phyloP scores from a whole-genome alignment of 2,888 invertebrate species.

The Sinohyriopsis cumingii region DNA sequence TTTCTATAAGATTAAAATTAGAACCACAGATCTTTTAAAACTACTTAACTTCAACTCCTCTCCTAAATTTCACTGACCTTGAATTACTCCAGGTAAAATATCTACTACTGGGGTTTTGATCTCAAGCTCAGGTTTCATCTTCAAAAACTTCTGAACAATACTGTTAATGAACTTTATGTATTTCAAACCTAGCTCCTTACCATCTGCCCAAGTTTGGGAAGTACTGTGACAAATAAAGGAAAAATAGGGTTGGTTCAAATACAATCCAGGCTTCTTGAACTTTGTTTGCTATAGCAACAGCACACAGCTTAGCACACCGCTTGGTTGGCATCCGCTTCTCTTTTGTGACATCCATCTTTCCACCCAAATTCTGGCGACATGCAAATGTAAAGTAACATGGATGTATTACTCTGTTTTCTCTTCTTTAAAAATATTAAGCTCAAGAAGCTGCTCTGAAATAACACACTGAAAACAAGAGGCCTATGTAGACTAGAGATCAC shows the following conservation, averaged over 20 bases:
- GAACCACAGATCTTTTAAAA: no score
- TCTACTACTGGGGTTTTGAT: no score
- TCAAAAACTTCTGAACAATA: no score
- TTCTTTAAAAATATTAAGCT: not conserved
- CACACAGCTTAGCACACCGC: slow-evolving; percentile 73
- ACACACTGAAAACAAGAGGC: no score
- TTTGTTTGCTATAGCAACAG: slow-evolving; percentile 74
- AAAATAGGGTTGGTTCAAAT: slow-evolving; percentile 77
- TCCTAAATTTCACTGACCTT: no score
- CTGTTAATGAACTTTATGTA: no score
- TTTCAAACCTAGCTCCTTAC: slow-evolving; percentile 24
- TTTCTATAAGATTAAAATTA: no score
- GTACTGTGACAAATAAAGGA: slow-evolving; percentile 77
- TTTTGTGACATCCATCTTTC: slow-evolving; percentile 15
- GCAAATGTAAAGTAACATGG: no score
- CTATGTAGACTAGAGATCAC: no score
- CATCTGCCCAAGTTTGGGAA: slow-evolving; percentile 72
- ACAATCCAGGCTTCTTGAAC: slow-evolving; percentile 81
- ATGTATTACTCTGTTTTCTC: not conserved
- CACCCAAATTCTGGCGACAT: slow-evolving; percentile 19
- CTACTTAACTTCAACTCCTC: no score
- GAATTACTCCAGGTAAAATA: no score
- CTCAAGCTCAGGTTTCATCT: no score
- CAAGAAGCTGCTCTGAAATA: not conserved
- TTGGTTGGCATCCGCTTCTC: slow-evolving; percentile 71